Conservation (phyloP, 2,113 vertebrate species). For the Pachyramphus minor region DNA sequence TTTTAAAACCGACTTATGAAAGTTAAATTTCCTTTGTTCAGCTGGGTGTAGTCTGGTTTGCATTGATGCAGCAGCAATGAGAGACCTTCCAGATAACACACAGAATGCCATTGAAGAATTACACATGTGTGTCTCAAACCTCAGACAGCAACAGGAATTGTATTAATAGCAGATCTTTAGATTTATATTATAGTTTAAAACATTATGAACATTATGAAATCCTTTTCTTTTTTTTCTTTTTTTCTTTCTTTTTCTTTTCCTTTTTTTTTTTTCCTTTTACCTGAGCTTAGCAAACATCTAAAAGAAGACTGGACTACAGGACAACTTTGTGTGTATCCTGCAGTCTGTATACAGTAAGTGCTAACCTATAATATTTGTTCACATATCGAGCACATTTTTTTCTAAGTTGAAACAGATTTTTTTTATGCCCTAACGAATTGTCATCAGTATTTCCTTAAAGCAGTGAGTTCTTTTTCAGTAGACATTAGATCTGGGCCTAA, state of each 20-base stretch:
- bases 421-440: conserved; percentile 57
- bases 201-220: not conserved
- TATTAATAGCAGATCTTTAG: conserved; percentile 72
- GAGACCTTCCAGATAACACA: conserved; percentile 80
- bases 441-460: conserved; percentile 74
- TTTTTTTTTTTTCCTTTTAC: not conserved
- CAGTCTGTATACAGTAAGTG: conserved; percentile 43
- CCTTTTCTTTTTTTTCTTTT: not conserved
- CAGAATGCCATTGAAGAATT: conserved; percentile 70
- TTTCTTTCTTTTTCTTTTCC: not conserved
- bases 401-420: conserved; percentile 46
- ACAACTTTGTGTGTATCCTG: not conserved
- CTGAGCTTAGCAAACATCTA: not conserved
- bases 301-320: conserved; percentile 5
- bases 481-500: conserved; percentile 73
- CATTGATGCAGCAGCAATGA: conserved; percentile 87
- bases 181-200: conserved; percentile 59
- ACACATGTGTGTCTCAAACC: conserved; percentile 66
- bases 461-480: conserved; percentile 69
- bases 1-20: conserved; percentile 84
- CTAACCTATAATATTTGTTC: conserved; percentile 69
- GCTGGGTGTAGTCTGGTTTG: conserved; percentile 91
- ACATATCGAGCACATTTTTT: conserved; percentile 61
- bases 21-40: conserved; percentile 91
- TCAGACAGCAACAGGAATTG: conserved; percentile 66